Evolutionary conservation across 1,140 invertebrate species (phyloP).

Genomic region (Meteorus sp.): DNA sequence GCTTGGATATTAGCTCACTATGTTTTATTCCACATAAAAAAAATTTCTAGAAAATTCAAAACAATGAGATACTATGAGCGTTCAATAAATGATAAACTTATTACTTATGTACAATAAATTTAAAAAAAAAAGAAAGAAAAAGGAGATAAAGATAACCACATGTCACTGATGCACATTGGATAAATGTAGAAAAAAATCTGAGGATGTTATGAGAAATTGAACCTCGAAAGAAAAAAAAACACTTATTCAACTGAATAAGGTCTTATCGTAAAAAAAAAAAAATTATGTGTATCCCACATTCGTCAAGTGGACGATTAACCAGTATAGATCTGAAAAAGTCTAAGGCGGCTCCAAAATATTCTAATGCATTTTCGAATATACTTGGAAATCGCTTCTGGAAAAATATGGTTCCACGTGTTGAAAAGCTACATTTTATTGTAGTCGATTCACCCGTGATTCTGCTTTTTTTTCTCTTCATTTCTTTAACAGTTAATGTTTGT

Average conservation of each 20-base stretch:
- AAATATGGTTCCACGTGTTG: constrained; percentile 25
- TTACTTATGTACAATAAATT: neutral
- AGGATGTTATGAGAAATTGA: neutral
- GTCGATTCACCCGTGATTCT: constrained; percentile 1
- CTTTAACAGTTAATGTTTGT: constrained; percentile 6
- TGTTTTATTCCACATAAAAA: neutral
- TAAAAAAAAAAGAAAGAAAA: neutral
- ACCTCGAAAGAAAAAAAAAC: constrained; percentile 2
- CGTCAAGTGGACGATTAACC: no score
- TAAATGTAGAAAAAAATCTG: neutral
- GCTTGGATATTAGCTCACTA: no score
- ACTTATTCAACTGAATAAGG: neutral
- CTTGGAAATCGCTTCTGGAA: constrained; percentile 19
- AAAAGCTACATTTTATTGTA: constrained; percentile 12
- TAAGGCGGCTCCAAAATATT: neutral
- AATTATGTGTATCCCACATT: no score
- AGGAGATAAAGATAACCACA: no score
- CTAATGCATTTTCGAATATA: constrained; percentile 4
- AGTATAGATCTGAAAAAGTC: no score
- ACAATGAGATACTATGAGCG: neutral
- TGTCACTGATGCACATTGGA: neutral
- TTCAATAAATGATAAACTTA: neutral
- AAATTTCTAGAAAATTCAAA: neutral
- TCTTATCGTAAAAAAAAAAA: no score
- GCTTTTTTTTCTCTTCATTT: constrained; percentile 19